A percentile compares a stretch with the other conserved stretches of the same genome.
These are phyloP conservation scores for Paguma larvata DNA, from an alignment of 2,797 vertebrate genomes.

Conservation along the genomic window DNA sequence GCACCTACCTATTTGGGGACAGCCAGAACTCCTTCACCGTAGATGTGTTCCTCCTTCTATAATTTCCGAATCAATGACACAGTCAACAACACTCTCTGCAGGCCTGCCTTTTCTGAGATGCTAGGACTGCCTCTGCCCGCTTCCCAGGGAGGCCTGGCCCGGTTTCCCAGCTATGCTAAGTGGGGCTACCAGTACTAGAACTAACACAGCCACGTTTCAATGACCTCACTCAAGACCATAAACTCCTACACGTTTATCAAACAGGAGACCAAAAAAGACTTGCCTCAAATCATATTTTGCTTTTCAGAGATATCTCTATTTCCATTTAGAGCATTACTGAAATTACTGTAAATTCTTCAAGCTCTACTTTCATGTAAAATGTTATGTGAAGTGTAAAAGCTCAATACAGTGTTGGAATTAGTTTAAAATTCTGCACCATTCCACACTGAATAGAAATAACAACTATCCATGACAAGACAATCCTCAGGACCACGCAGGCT, in stretches of 20 bases:
- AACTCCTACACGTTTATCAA: not conserved
- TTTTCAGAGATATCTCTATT: not conserved
- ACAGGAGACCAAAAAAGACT: conserved; percentile 47
- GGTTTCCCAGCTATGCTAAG: not conserved
- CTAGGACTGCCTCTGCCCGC: not conserved
- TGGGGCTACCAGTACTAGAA: not conserved
- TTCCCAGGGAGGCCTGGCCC: not conserved
- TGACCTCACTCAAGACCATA: not conserved
- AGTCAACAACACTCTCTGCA: not conserved
- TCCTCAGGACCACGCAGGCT: not conserved
- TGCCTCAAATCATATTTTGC: not conserved
- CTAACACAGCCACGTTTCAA: not conserved
- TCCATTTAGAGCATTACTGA: not conserved
- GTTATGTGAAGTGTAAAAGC: not conserved
- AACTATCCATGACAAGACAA: not conserved
- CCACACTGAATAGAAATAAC: not conserved
- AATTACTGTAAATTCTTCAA: not conserved
- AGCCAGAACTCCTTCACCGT: not conserved
- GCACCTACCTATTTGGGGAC: not conserved
- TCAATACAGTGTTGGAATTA: not conserved
- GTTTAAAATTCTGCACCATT: not conserved
- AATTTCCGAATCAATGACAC: not conserved
- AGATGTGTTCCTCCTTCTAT: not conserved
- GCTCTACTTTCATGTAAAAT: not conserved
- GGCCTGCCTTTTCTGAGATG: not conserved